Evolutionary conservation across 2,888 invertebrate species (phyloP).

Genomic region (Muschampia plurimacula): DNA sequence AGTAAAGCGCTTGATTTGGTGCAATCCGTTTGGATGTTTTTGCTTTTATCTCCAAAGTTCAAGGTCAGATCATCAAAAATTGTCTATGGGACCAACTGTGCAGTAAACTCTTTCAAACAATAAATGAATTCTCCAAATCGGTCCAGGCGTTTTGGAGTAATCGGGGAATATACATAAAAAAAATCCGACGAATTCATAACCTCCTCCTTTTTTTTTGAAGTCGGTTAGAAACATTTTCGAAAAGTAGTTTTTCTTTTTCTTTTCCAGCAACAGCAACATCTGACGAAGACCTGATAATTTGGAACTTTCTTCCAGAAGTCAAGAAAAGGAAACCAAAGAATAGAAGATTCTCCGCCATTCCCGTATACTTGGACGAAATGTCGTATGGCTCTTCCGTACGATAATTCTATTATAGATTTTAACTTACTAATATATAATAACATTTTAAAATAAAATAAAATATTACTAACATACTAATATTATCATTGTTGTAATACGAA

Average conservation of each 20-base stretch:
- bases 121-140: too few relatives aligned
- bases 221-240: too few relatives aligned
- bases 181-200: too few relatives aligned
- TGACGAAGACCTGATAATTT: slow-evolving; percentile 78
- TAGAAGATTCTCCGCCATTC: slow-evolving; percentile 63
- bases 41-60: too few relatives aligned
- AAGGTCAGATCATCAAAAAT: too few relatives aligned
- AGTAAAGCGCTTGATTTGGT: too few relatives aligned
- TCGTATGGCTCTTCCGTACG: slow-evolving; percentile 57
- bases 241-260: neutral
- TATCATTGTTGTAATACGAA: neutral
- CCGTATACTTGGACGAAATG: slow-evolving; percentile 64
- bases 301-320: slow-evolving; percentile 79
- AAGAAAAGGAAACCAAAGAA: slow-evolving; percentile 52
- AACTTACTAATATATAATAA: neutral
- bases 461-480: neutral
- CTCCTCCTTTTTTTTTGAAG: too few relatives aligned
- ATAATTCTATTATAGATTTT: slow-evolving; percentile 31
- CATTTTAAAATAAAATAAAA: neutral
- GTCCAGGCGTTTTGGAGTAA: too few relatives aligned
- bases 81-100: too few relatives aligned
- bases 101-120: too few relatives aligned
- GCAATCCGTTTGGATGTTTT: too few relatives aligned
- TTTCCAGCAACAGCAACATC: slow-evolving; percentile 73
- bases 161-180: too few relatives aligned